Percentiles rank a stretch among this genome's conserved stretches.
Evolutionary conservation across 2,113 vertebrate genomes (phyloP).

Genomic region (Myocastor coypus): DNA sequence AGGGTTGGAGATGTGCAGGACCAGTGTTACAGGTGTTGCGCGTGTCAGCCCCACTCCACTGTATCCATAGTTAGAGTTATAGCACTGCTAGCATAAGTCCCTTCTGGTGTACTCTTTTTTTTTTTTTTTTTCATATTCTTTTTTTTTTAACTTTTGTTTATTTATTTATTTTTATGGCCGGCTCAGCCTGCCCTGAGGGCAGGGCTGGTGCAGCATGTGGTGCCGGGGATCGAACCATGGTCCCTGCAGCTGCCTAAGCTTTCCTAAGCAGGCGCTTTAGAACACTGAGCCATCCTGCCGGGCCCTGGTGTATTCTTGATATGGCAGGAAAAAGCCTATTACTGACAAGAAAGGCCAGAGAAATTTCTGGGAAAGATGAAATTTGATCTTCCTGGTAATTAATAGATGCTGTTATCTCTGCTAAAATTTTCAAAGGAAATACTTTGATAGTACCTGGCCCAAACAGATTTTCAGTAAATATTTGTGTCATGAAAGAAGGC

Average conservation of each 20-base stretch:
- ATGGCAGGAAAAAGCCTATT: not conserved
- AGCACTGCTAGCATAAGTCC: not conserved
- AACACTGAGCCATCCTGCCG: no score
- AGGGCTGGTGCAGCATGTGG: no score
- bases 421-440: not conserved
- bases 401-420: not conserved
- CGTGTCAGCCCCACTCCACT: not conserved
- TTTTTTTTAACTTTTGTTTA: no score
- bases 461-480: not conserved
- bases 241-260: no score
- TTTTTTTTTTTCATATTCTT: no score
- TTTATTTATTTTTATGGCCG: no score
- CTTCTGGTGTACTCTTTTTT: not conserved
- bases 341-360: not conserved
- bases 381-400: conserved; percentile 42
- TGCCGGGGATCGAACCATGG: no score
- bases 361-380: conserved; percentile 21
- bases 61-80: not conserved
- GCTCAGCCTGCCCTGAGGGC: no score
- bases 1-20: conserved; percentile 34
- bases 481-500: conserved; percentile 14
- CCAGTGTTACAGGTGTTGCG: not conserved
- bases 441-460: not conserved
- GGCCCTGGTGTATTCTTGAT: not conserved
- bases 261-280: no score